Evolutionary conservation across 2,797 vertebrate genomes (phyloP).

Genomic region (Tympanoctomys barrerae): DNA sequence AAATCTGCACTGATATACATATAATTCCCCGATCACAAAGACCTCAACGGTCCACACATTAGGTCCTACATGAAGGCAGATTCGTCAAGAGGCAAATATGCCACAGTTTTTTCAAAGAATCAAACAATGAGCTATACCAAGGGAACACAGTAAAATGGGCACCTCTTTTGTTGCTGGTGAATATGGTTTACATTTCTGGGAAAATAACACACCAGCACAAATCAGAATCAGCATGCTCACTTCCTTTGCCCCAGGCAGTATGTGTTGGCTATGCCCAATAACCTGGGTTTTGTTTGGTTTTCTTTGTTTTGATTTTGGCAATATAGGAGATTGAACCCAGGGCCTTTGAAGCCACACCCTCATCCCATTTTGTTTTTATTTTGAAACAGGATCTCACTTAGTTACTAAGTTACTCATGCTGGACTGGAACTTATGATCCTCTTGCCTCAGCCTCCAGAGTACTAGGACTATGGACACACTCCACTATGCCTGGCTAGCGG

Average conservation of each 20-base stretch:
- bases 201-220: not conserved
- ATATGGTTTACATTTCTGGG: not conserved
- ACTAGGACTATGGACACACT: not conserved
- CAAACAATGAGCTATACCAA: not conserved
- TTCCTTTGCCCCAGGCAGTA: not conserved
- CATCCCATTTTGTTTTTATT: not conserved
- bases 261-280: not conserved
- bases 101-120: not conserved
- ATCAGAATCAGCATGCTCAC: not conserved
- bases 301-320: not conserved
- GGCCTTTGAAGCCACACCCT: not conserved
- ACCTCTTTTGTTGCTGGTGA: not conserved
- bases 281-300: not conserved
- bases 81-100: not conserved
- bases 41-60: conserved; percentile 27
- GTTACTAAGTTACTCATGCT: not conserved
- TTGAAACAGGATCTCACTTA: not conserved
- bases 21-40: conserved; percentile 78
- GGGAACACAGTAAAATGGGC: not conserved
- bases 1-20: conserved; percentile 64
- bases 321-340: not conserved
- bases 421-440: not conserved
- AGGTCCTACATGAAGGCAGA: conserved; percentile 21
- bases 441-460: not conserved
- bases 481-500: not conserved